Base-by-base conservation (phyloP, 1,140 invertebrate genomes). In the Dreissena polymorpha region DNA sequence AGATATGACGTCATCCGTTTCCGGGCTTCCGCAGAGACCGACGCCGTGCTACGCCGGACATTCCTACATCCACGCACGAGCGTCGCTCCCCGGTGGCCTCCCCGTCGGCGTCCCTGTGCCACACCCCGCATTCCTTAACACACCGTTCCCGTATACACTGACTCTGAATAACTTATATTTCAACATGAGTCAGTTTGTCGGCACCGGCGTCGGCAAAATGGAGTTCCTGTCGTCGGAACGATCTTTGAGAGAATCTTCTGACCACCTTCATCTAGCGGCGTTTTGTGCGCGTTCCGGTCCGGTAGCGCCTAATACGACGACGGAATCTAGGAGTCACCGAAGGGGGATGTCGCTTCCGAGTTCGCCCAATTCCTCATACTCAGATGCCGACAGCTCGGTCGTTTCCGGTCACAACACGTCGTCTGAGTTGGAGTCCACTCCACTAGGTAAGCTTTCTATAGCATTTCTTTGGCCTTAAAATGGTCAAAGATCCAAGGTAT, bases 141-240 rank as follows among this genome's bases (percentile, higher is more conserved):
- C 12, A 2, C 21, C 76, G 7, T 63, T 53, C 10, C 63, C 67
- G 8, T 68, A 78, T 25, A 29, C 65, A 49, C 18, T 78, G n/a
- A 29, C 76, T 7, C 21, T 64, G 16, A 74, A 63, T 55, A 74
- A 39, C 25, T 12, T 49, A 27, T 75, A 75, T 21, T 64, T 64
- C 60, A 67, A 67, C 64, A 18, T 60, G 16, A 60, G 21, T 10
- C 16, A 23, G 3, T 60, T n/a, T 23, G 16, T 60, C 16, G 21
- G 16, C 16, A 10, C 6, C 57, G 57, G 16, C 16, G 57, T n/a
- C 57, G 57, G 57, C 39, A 39, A 39, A 39, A 60, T 3, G 57
- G 57, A 60, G 57, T n/a, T 60, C 57, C 57, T 5, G 57, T 6
- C 21, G 16, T 10, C 16, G 2, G 16, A 23, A 23, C 2, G 57